These are phyloP conservation scores for Habropoda laboriosa DNA, from an alignment of 1,140 invertebrate species.

Conservation along the genomic window DNA sequence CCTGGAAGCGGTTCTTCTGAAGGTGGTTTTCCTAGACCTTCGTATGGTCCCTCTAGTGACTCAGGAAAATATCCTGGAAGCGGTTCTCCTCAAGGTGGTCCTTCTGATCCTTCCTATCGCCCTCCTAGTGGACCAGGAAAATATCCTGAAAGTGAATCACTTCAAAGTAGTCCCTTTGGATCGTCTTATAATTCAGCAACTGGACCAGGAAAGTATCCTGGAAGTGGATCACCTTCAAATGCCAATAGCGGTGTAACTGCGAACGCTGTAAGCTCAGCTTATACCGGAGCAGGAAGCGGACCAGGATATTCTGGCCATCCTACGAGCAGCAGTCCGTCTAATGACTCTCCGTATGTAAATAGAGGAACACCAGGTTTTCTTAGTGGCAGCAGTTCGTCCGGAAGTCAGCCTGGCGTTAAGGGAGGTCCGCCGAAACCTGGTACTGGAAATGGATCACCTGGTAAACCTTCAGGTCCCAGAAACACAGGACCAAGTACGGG, in stretches of 20 bases:
- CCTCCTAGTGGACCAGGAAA: background rate
- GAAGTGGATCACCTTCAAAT: background rate
- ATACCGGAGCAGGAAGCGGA: background rate
- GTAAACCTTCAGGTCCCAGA: background rate
- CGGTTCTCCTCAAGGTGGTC: too few species aligned
- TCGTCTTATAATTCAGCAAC: background rate
- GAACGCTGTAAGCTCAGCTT: background rate
- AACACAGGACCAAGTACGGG: background rate
- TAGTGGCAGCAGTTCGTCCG: background rate
- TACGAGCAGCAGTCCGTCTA: too few species aligned
- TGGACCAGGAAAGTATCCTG: rapidly evolving
- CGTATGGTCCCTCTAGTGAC: background rate
- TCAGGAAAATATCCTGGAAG: background rate
- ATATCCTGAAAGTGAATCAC: background rate
- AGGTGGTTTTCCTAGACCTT: background rate
- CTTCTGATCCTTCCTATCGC: background rate
- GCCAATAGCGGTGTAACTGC: background rate
- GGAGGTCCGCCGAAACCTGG: background rate
- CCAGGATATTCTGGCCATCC: background rate
- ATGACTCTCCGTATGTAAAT: background rate
- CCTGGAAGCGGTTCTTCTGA: too few species aligned
- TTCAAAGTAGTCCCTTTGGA: background rate
- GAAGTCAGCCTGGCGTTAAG: background rate
- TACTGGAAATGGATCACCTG: too few species aligned
- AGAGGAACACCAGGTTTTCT: background rate